These are phyloP conservation scores for Desmodus rotundus DNA, from an alignment of 2,113 vertebrate genomes.

Conservation along the genomic window DNA sequence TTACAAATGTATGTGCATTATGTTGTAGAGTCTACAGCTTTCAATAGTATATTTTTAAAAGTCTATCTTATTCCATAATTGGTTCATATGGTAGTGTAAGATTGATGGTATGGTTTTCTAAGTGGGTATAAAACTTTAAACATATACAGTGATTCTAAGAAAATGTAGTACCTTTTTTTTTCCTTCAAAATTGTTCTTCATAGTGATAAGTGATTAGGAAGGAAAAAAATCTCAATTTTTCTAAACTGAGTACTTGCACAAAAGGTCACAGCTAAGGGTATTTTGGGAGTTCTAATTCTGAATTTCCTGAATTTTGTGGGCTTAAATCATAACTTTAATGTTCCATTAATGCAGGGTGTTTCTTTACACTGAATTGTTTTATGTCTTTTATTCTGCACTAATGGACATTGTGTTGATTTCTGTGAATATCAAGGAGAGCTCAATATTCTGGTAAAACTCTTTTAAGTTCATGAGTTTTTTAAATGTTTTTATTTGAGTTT, in stretches of 20 bases:
- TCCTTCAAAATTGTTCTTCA: constrained; percentile 27
- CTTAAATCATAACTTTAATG: constrained; percentile 63
- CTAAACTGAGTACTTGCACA: background rate
- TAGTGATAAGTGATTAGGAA: constrained; percentile 25
- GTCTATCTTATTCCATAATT: constrained; percentile 32
- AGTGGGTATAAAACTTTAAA: constrained; percentile 61
- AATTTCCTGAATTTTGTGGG: constrained; percentile 62
- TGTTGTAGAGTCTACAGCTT: background rate
- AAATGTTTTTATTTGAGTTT: background rate
- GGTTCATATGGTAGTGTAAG: background rate
- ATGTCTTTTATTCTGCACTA: constrained; percentile 51
- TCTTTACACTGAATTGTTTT: constrained; percentile 60
- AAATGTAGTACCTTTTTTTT: background rate
- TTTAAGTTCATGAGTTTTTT: constrained; percentile 19
- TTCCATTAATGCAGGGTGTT: constrained; percentile 43
- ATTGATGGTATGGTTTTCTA: constrained; percentile 46
- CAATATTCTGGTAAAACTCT: constrained; percentile 51
- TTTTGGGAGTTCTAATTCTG: constrained; percentile 58
- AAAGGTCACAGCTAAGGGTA: constrained; percentile 50
- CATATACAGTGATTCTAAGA: background rate
- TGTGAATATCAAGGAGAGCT: constrained; percentile 55
- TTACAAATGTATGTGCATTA: background rate
- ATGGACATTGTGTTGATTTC: constrained; percentile 70
- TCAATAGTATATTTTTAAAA: background rate
- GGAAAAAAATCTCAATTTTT: constrained; percentile 58